Percentiles rank a stretch among this genome's conserved stretches.
Conservation (phyloP, 2,113 vertebrate genomes). For the Sterrhoptilus dennistouni region DNA sequence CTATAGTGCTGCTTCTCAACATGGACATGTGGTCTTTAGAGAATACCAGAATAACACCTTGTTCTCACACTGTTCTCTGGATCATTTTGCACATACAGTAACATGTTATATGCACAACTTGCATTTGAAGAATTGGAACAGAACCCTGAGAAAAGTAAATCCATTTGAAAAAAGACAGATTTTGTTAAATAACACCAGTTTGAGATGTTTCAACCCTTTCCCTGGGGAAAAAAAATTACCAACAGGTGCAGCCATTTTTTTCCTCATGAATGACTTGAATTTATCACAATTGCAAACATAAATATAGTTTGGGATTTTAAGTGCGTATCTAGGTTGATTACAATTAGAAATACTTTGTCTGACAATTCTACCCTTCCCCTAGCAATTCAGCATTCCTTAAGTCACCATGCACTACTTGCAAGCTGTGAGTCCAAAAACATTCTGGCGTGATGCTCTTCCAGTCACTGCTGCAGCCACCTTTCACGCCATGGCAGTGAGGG, state of each 20-base stretch:
- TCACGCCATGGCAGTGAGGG: background rate
- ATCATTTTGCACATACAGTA: background rate
- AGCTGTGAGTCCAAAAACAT: background rate
- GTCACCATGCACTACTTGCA: background rate
- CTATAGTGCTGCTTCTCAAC: background rate
- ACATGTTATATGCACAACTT: background rate
- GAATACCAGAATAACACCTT: background rate
- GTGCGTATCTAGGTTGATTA: background rate
- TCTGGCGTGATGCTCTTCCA: background rate
- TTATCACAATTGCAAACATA: conserved; percentile 28
- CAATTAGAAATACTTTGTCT: conserved; percentile 17
- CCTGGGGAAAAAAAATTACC: background rate
- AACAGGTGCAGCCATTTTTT: background rate
- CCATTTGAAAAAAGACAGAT: background rate
- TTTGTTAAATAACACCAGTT: background rate
- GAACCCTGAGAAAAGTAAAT: conserved; percentile 68
- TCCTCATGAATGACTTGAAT: background rate
- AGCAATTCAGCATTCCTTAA: background rate
- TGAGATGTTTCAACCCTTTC: conserved; percentile 9
- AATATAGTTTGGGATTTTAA: conserved; percentile 30
- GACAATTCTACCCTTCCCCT: conserved; percentile 6
- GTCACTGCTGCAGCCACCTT: background rate
- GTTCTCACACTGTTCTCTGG: background rate
- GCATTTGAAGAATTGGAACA: conserved; percentile 23
- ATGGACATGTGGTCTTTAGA: background rate